These are phyloP conservation scores for Motacilla alba DNA, from an alignment of 2,113 vertebrate species.

Conservation along the genomic window DNA sequence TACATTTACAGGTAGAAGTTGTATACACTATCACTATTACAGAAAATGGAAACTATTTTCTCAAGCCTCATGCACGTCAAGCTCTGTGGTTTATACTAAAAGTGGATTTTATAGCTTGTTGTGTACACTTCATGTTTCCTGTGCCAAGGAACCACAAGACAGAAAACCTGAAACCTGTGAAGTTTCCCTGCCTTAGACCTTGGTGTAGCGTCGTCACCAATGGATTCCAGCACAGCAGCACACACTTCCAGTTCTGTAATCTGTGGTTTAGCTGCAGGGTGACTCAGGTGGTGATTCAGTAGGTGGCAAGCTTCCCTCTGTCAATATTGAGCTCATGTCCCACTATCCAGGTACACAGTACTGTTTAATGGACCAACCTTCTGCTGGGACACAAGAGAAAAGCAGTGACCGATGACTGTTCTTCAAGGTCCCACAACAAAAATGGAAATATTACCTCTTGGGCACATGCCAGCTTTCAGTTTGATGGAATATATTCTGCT, in stretches of 20 bases:
- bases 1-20: constrained; percentile 62
- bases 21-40: constrained; percentile 37
- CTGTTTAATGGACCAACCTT: neutral
- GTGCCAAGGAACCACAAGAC: constrained; percentile 52
- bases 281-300: constrained; percentile 2
- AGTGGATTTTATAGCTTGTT: constrained; percentile 62
- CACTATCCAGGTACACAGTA: neutral
- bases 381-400: neutral
- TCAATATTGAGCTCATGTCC: constrained; percentile 35
- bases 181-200: constrained; percentile 24
- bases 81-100: constrained; percentile 58
- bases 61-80: constrained; percentile 40
- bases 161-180: constrained; percentile 40
- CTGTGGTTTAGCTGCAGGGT: constrained; percentile 7
- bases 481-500: neutral
- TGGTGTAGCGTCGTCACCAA: neutral
- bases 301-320: neutral
- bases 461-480: neutral
- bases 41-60: constrained; percentile 65
- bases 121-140: constrained; percentile 47
- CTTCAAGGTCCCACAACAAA: neutral
- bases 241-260: constrained; percentile 20
- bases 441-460: neutral
- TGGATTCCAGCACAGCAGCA: neutral
- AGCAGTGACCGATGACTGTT: accelerated